These are phyloP conservation scores for Origma solitaria DNA, from an alignment of 2,113 vertebrate genomes.

Conservation along the genomic window DNA sequence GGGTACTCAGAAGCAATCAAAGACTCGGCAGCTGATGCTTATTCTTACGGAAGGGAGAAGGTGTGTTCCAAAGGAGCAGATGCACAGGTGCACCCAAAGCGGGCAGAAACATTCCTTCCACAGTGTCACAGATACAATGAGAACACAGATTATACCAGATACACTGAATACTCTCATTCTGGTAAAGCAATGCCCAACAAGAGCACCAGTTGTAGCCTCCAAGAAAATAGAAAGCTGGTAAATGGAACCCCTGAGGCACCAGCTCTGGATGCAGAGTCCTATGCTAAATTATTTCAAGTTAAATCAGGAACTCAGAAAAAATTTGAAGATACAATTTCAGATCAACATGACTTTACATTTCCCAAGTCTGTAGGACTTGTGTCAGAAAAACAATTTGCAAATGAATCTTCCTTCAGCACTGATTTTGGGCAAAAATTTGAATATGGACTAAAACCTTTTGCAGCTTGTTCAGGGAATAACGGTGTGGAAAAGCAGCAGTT, in stretches of 20 bases:
- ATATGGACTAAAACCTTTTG: constrained; percentile 68
- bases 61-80: constrained; percentile 66
- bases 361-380: constrained; percentile 60
- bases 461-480: constrained; percentile 57
- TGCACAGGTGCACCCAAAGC: constrained; percentile 63
- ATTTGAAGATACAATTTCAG: constrained; percentile 67
- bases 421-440: constrained; percentile 74
- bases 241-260: constrained; percentile 63
- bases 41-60: constrained; percentile 69
- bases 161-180: constrained; percentile 65
- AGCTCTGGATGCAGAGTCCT: constrained; percentile 64
- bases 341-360: constrained; percentile 71
- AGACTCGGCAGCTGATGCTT: constrained; percentile 64
- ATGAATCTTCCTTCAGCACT: constrained; percentile 63
- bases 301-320: constrained; percentile 74
- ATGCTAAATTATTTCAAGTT: constrained; percentile 71
- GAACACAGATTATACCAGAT: constrained; percentile 63
- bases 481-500: constrained; percentile 70
- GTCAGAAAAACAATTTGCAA: constrained; percentile 70
- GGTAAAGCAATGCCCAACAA: constrained; percentile 71
- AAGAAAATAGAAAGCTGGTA: constrained; percentile 67
- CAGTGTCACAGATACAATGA: constrained; percentile 68
- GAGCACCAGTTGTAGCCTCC: constrained; percentile 58
- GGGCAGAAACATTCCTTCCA: constrained; percentile 59
- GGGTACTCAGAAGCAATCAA: constrained; percentile 65